Evolutionary conservation across 2,797 vertebrate species (phyloP), one percentile per base, ranked within the genome.

Genomic region (Columba guinea): DNA sequence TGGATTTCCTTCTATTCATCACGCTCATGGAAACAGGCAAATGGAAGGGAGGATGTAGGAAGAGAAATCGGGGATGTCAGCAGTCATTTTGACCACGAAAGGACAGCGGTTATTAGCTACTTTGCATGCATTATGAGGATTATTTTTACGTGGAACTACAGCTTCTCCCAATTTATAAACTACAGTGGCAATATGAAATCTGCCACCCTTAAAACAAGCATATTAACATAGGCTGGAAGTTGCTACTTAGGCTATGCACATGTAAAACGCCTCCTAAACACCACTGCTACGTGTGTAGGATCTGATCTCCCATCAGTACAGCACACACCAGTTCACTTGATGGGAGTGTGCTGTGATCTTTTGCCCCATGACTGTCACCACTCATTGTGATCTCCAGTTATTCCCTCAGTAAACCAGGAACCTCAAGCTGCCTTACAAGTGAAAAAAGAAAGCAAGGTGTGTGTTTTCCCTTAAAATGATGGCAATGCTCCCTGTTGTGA

Each of bases 1-100:
- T 87, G 70, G 77, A 84, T 59, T 95, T 95, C 90, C 94, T 95
- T 84, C 80, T 90, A 94, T 88, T 95, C 84, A 89, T 89, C 37
- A 67, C 1, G 1, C 30, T 86, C 49, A 51, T 48, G 65, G 69
- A 96, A 93, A 92, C 0, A 79, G 70, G 67, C 86, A 91, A 35
- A 19, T 93, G 77, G 87, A 91, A 71, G 70, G 51, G 90, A 92
- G 84, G 84, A 80, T 67, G 63, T 70, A 95, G 74, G 63, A 93
- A 90, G 80, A 89, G 85, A 87, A 82, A 84, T 58, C 0, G 2
- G 56, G 44, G 39, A 84, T 60, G 68, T 53, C 63, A 93, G 86
- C 52, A 80, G 73, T 68, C 56, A 41, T 60, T 87, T 77, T 78
- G 83, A 60, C 60, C 37, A 58, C n/a, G 63, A 85, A 90, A 89